Conservation (phyloP, 2,888 invertebrate species). For the Cancer borealis region DNA sequence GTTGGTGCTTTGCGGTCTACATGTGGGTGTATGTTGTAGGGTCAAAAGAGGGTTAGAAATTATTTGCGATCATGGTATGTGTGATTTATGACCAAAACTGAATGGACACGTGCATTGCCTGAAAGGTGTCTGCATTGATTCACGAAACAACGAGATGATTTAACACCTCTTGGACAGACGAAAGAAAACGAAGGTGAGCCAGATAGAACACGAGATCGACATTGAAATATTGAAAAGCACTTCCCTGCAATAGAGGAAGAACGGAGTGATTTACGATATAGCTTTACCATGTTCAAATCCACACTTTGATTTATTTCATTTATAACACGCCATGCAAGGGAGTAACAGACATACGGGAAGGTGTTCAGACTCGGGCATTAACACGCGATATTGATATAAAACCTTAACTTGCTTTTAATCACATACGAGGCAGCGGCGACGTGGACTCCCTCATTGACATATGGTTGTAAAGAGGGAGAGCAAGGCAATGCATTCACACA, state of each 20-base stretch:
- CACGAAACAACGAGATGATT: neutral
- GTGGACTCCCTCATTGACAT: neutral
- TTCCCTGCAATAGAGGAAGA: neutral
- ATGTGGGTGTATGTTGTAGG: neutral
- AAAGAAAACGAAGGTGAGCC: neutral
- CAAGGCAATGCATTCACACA: neutral
- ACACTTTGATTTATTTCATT: neutral
- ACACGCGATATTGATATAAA: neutral
- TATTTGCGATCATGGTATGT: too few species aligned
- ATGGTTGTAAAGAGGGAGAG: neutral
- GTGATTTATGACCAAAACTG: too few species aligned
- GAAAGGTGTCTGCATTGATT: neutral
- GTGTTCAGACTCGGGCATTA: neutral
- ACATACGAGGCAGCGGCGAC: neutral
- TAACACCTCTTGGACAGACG: neutral
- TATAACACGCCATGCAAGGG: neutral
- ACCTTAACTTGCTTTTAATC: neutral
- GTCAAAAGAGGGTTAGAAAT: neutral
- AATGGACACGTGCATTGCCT: too few species aligned
- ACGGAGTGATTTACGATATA: neutral
- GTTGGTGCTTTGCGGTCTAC: neutral
- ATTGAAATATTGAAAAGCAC: neutral
- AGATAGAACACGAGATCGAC: neutral
- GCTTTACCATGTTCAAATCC: neutral
- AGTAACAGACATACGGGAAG: neutral